Conservation (phyloP, 2,113 vertebrate species). For the Murina feae region DNA sequence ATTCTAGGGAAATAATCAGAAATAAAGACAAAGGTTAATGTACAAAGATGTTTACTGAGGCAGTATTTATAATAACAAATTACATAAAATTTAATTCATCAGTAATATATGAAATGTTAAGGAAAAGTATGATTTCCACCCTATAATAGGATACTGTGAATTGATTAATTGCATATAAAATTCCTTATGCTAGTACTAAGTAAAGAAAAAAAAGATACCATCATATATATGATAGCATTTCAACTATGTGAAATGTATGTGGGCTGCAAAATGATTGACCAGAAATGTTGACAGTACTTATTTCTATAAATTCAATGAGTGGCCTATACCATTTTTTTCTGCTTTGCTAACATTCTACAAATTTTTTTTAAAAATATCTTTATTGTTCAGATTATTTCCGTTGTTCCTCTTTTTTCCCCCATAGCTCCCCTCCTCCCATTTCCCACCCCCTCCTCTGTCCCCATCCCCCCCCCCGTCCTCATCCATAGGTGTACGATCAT, state of each 20-base stretch:
- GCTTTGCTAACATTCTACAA: not conserved
- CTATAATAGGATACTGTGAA: not conserved
- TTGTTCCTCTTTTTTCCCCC: too few relatives aligned
- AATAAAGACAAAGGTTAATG: not conserved
- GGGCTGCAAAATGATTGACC: not conserved
- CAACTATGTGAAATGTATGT: not conserved
- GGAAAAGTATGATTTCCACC: not conserved
- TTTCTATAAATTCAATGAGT: not conserved
- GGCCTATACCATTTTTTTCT: not conserved
- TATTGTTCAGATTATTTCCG: too few relatives aligned
- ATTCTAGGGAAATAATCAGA: conserved; percentile 21
- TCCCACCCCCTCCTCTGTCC: too few relatives aligned
- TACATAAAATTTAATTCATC: not conserved
- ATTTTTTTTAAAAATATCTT: too few relatives aligned
- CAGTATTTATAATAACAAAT: not conserved
- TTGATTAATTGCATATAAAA: not conserved
- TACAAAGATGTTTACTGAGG: not conserved
- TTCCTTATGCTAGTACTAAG: not conserved
- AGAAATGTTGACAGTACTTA: not conserved
- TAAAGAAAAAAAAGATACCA: not conserved
- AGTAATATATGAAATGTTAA: not conserved
- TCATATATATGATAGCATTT: not conserved
- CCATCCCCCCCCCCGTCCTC: too few relatives aligned
- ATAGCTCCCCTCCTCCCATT: too few relatives aligned
- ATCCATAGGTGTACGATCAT: too few relatives aligned